A percentile compares a stretch with the other conserved stretches of the same genome.
phyloP scores from a whole-genome alignment of 2,797 vertebrate genomes.

The Chaunax sp. region DNA sequence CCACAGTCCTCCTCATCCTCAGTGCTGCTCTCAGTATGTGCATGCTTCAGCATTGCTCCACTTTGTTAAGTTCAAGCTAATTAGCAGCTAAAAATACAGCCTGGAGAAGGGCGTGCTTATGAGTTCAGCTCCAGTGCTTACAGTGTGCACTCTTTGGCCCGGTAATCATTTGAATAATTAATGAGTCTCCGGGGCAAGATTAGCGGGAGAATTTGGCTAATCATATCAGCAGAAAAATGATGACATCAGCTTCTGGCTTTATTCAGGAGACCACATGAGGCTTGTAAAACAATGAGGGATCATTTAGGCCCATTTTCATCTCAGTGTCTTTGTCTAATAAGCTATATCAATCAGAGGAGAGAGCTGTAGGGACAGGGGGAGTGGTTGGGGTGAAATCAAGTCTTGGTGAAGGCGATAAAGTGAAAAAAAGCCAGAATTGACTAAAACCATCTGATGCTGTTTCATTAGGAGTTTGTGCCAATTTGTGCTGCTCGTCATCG shows the following conservation, averaged over 20 bases:
- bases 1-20: slow-evolving; percentile 1
- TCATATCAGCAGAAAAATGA: slow-evolving; percentile 63
- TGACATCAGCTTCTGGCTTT: slow-evolving; percentile 45
- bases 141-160: slow-evolving; percentile 53
- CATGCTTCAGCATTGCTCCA: slow-evolving; percentile 30
- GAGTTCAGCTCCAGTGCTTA: slow-evolving; percentile 68
- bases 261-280: slow-evolving; percentile 25
- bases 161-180: slow-evolving; percentile 76
- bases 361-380: not conserved
- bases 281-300: slow-evolving; percentile 42
- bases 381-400: slow-evolving; percentile 19
- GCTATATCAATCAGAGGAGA: slow-evolving; percentile 35
- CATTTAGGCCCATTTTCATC: slow-evolving; percentile 39
- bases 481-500: no score
- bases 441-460: slow-evolving; percentile 6
- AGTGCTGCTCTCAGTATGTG: slow-evolving; percentile 12
- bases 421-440: no score
- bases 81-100: slow-evolving; percentile 71
- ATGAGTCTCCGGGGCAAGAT: slow-evolving; percentile 60
- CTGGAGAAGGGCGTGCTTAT: slow-evolving; percentile 40
- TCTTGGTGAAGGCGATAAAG: not conserved
- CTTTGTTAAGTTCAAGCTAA: slow-evolving; percentile 60
- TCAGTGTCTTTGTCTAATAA: slow-evolving; percentile 45
- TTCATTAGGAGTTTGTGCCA: no score
- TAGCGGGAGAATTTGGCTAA: slow-evolving; percentile 51